A percentile compares a stretch with the other conserved stretches of the same genome.
These are phyloP conservation scores for Lymantria dispar DNA, from an alignment of 2,888 invertebrate species.

Conservation along the genomic window DNA sequence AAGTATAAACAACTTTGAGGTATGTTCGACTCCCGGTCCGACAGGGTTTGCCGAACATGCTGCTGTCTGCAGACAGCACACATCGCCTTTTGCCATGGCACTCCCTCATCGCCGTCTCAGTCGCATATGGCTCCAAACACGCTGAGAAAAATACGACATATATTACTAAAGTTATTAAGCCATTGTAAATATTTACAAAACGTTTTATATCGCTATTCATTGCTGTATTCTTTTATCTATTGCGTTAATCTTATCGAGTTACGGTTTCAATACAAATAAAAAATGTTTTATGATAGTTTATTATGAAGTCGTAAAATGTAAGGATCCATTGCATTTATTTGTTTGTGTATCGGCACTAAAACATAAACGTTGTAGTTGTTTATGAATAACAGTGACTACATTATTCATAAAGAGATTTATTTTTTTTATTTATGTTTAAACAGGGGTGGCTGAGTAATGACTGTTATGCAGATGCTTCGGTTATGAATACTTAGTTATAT, in stretches of 20 bases:
- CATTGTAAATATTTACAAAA: conserved; percentile 18
- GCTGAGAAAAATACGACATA: conserved; percentile 74
- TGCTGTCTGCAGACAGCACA: conserved; percentile 89
- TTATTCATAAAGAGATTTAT: too few relatives aligned
- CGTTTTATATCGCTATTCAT: neutral
- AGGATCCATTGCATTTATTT: neutral
- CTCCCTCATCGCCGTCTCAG: conserved; percentile 94
- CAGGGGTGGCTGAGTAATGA: too few relatives aligned
- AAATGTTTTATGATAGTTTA: neutral
- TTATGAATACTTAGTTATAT: too few relatives aligned
- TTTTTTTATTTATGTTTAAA: too few relatives aligned
- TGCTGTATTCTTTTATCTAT: neutral
- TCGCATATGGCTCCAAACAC: conserved; percentile 93
- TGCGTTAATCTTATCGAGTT: neutral
- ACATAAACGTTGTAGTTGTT: neutral
- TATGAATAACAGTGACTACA: too few relatives aligned
- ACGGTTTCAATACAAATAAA: neutral
- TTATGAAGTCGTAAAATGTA: neutral
- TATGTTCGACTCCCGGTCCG: conserved; percentile 90
- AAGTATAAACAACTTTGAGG: conserved; percentile 93
- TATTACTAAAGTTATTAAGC: conserved; percentile 16
- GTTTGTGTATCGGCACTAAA: neutral
- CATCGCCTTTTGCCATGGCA: conserved; percentile 93
- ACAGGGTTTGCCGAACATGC: conserved; percentile 92
- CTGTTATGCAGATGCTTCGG: too few relatives aligned